Evolutionary conservation across 2,113 vertebrate genomes (phyloP).

Genomic region (Thalassoma bifasciatum): DNA sequence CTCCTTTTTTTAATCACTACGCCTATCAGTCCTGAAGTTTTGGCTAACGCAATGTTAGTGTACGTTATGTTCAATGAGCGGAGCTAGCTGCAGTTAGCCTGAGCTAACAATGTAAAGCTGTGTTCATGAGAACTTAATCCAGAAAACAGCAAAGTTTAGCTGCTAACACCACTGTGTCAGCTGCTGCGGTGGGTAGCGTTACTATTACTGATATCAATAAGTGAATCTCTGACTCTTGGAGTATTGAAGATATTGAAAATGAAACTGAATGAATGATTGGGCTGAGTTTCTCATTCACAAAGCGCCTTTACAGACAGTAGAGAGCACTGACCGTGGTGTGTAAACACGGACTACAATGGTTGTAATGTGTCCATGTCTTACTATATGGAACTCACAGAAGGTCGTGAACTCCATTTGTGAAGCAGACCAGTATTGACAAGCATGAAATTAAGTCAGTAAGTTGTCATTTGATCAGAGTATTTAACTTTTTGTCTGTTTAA

Average conservation of each 20-base stretch:
- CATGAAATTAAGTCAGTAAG: too few species aligned
- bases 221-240: too few species aligned
- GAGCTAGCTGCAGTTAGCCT: conserved; percentile 48
- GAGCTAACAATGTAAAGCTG: background rate
- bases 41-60: background rate
- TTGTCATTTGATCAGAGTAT: too few species aligned
- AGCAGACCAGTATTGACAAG: too few species aligned
- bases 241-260: background rate
- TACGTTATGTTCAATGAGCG: conserved; percentile 11
- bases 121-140: background rate
- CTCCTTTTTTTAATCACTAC: background rate
- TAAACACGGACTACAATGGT: background rate
- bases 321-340: background rate
- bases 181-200: background rate
- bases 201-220: too few species aligned
- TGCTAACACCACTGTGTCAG: background rate
- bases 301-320: background rate
- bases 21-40: background rate
- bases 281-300: background rate
- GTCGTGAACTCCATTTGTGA: too few species aligned
- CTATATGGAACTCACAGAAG: too few species aligned
- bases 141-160: background rate
- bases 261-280: background rate
- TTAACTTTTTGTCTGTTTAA: too few species aligned
- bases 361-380: too few species aligned